Evolutionary conservation across 2,888 invertebrate species (phyloP).

Genomic region (Lochmaea crataegi): DNA sequence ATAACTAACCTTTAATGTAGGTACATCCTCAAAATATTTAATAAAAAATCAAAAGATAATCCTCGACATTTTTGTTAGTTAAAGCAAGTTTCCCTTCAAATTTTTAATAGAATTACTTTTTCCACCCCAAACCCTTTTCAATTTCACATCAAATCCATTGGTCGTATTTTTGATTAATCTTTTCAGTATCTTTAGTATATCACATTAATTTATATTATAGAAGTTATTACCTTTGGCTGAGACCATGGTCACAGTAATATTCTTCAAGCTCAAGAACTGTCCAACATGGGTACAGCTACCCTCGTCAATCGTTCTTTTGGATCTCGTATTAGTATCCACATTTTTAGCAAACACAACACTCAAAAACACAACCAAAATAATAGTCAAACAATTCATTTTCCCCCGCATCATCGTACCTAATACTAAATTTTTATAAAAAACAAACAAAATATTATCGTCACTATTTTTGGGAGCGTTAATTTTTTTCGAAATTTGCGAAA

Average conservation of each 20-base stretch:
- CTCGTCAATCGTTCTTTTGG: slow-evolving; percentile 43
- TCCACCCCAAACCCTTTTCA: too few species aligned
- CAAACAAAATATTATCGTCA: slow-evolving; percentile 1
- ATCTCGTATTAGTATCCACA: slow-evolving; percentile 48
- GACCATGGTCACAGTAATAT: slow-evolving; percentile 47
- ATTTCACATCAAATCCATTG: too few species aligned
- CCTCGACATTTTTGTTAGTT: too few species aligned
- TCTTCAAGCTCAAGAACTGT: slow-evolving; percentile 53
- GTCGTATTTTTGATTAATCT: too few species aligned
- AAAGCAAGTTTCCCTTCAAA: too few species aligned
- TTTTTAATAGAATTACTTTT: too few species aligned
- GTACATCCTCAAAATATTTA: too few species aligned
- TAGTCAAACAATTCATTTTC: slow-evolving; percentile 4
- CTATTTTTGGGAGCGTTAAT: not conserved
- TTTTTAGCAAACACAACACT: slow-evolving; percentile 53
- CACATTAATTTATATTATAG: not conserved
- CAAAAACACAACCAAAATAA: slow-evolving; percentile 48
- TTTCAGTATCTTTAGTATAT: too few species aligned
- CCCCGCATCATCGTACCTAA: slow-evolving; percentile 7
- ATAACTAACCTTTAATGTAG: too few species aligned
- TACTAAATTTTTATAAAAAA: too few species aligned
- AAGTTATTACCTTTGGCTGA: slow-evolving; percentile 46
- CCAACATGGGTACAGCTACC: slow-evolving; percentile 51
- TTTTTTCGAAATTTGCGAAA: slow-evolving; percentile 19
- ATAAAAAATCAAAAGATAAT: too few species aligned